Percentiles rank a stretch among this genome's conserved stretches.
phyloP scores from a whole-genome alignment of 2,797 vertebrate genomes.

The Poecile montanus region DNA sequence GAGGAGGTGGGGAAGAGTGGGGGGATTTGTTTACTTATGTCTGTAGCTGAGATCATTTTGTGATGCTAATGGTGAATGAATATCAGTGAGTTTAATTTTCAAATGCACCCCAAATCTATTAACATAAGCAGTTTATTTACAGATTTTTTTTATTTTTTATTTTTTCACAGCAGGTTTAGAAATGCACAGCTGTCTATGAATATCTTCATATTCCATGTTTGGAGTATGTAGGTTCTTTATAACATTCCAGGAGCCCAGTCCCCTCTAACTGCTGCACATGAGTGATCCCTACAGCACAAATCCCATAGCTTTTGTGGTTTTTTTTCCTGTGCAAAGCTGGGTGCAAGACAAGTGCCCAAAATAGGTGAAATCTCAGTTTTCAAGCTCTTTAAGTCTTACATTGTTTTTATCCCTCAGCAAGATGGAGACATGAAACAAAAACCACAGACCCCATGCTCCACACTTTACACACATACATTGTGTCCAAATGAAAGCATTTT shows the following conservation, averaged over 20 bases:
- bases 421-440: constrained; percentile 36
- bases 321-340: neutral
- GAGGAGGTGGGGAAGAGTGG: neutral
- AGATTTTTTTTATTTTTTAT: neutral
- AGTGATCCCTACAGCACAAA: neutral
- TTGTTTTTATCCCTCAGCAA: constrained; percentile 40
- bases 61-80: neutral
- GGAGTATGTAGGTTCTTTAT: neutral
- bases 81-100: constrained; percentile 2
- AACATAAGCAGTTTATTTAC: neutral
- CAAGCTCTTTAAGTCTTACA: neutral
- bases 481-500: constrained; percentile 4
- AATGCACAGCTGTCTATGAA: neutral
- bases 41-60: neutral
- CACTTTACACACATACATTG: neutral
- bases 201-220: neutral
- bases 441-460: constrained; percentile 26
- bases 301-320: neutral
- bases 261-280: neutral
- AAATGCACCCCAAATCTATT: neutral
- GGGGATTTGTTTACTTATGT: neutral
- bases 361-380: neutral
- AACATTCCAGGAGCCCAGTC: neutral
- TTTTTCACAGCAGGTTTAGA: neutral
- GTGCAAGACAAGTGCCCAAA: neutral